These are phyloP conservation scores for Chaetops frenatus DNA, from an alignment of 2,113 vertebrate species.

Conservation along the genomic window DNA sequence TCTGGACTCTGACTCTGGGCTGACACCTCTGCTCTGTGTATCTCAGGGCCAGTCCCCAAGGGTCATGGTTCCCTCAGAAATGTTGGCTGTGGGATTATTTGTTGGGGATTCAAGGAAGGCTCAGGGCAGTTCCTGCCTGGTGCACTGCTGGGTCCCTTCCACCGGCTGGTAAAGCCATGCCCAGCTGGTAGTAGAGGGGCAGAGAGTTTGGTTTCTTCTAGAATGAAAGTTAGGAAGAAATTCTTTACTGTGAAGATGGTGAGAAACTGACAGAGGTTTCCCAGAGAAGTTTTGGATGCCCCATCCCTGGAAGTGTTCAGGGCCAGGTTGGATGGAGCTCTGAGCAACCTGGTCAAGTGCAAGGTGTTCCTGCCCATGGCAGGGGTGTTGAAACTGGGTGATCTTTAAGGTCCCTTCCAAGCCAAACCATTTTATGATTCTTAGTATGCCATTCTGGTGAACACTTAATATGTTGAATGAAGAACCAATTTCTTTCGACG, in stretches of 20 bases:
- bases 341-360: background rate
- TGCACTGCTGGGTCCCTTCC: background rate
- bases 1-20: background rate
- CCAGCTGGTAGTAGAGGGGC: background rate
- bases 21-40: background rate
- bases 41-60: background rate
- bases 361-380: background rate
- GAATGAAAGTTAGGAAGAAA: background rate
- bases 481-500: background rate
- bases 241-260: background rate
- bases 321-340: background rate
- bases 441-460: background rate
- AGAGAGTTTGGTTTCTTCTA: background rate
- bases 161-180: fast-evolving
- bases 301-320: background rate
- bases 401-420: background rate
- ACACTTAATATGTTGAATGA: background rate
- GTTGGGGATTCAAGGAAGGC: background rate
- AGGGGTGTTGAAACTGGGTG: background rate
- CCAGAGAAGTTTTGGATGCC: background rate
- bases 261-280: background rate
- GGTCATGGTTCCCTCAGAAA: background rate
- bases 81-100: background rate
- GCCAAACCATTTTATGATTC: background rate
- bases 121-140: background rate